Base-by-base conservation (phyloP, 2,888 invertebrate genomes). In the Tetranychus truncatus region DNA sequence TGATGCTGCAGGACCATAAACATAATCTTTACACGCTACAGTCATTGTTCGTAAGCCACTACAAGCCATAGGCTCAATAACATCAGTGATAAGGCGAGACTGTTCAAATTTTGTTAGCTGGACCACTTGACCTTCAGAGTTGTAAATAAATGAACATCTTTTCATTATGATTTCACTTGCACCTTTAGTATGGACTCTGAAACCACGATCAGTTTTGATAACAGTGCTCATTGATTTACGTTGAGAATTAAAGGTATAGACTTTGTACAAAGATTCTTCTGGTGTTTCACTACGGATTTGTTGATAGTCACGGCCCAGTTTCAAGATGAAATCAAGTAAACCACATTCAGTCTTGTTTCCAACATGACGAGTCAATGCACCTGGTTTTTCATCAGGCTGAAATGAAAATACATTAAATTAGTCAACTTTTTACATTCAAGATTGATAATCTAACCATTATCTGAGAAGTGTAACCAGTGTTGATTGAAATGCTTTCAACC, bases 331-430 rank as follows among this genome's bases (percentile, higher is more conserved):
- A 77, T 97, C 97, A 78, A 99, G 88, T 77, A 99, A 87, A 73
- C 96, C 88, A 86, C 99, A 99, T 84, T 99, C 99, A 71, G 99
- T 99, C 86, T 99, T 99, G 87, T 99, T 99, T 80, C 99, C 99
- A 79, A 99, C 91, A 87, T 99, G 99, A 85, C 90, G 91, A 4
- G 92, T 88, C 76, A 92, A 87, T 75, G 90, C 92, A 75, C 88
- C 88, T 34, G 91, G 89, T 80, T 91, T 90, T 81, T 87, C 89
- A 46, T 88, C 86, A 77, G 89, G 88, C 88, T 90, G 83, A 1
- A 66, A 45, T 74, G 66, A 11, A 15, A 21, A 46, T 55, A 71
- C 65, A 34, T 24, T 46, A 67, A 45, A 71, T 55, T 72, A 72
- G 45, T 69, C 34, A 65, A 44, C 55, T 66, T n/a, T 15, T 55